These are phyloP conservation scores for Scartelaos histophorus DNA, from an alignment of 2,113 vertebrate species.

Conservation along the genomic window DNA sequence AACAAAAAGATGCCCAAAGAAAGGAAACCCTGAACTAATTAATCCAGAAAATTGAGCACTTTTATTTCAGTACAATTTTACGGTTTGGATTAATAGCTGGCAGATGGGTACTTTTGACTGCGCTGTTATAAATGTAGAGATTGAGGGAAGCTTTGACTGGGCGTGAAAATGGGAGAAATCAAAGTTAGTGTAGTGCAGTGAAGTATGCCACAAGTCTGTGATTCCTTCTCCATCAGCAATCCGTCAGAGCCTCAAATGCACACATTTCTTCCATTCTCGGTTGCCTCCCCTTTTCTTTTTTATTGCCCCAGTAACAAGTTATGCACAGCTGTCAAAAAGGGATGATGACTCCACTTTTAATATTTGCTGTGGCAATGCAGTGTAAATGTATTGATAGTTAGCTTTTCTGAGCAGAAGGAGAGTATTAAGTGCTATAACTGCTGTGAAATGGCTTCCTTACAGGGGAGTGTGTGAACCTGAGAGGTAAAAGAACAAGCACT, in stretches of 20 bases:
- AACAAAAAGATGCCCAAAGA: not conserved
- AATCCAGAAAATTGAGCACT: not conserved
- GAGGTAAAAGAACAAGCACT: not conserved
- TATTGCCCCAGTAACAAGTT: not conserved
- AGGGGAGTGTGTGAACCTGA: not conserved
- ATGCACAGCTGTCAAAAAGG: not conserved
- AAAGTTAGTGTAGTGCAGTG: constrained; percentile 46
- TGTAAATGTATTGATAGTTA: not conserved
- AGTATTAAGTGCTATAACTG: not conserved
- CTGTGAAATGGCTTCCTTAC: not conserved
- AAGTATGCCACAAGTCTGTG: constrained; percentile 2
- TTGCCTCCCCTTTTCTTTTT: not conserved
- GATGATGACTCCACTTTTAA: not conserved
- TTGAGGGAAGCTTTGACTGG: constrained; percentile 40
- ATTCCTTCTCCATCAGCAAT: constrained; percentile 26
- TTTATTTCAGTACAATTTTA: constrained; percentile 29
- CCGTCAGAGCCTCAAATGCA: not conserved
- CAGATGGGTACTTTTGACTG: constrained; percentile 23
- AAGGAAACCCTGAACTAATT: constrained; percentile 27
- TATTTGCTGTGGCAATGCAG: not conserved
- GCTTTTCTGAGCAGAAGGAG: not conserved
- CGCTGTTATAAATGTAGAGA: constrained; percentile 36
- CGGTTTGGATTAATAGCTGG: constrained; percentile 40
- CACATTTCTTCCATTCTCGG: not conserved
- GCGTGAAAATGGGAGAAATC: constrained; percentile 56